phyloP scores from a whole-genome alignment of 2,113 vertebrate species.

The Eulacestoma nigropectus region DNA sequence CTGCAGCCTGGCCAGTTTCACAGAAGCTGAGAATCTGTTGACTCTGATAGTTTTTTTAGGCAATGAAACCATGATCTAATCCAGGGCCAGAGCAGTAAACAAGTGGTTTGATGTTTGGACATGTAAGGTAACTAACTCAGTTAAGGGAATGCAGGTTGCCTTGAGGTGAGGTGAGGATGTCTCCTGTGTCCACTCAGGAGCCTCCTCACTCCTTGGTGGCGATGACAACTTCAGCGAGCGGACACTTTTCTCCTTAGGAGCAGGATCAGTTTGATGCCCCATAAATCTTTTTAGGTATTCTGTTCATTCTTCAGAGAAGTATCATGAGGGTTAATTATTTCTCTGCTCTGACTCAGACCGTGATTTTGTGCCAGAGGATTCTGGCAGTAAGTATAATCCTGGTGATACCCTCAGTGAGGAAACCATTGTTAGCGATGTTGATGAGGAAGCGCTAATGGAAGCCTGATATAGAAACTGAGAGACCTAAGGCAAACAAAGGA shows the following conservation, averaged over 20 bases:
- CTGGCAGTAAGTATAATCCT: conserved; percentile 64
- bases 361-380: conserved; percentile 70
- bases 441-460: conserved; percentile 37
- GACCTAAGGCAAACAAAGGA: conserved; percentile 33
- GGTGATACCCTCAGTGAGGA: conserved; percentile 55
- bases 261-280: not conserved
- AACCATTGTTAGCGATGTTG: conserved; percentile 38
- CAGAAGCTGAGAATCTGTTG: not conserved
- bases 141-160: not conserved
- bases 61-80: conserved; percentile 26
- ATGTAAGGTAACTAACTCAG: not conserved
- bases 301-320: conserved; percentile 50
- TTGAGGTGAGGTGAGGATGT: not conserved
- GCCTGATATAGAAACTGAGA: conserved; percentile 11
- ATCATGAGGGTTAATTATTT: conserved; percentile 70
- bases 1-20: not conserved
- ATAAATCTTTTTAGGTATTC: conserved; percentile 18
- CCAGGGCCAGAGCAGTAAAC: not conserved
- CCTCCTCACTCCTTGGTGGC: not conserved
- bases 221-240: not conserved
- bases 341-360: conserved; percentile 68
- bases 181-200: not conserved
- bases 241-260: not conserved
- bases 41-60: not conserved
- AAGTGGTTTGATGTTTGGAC: conserved; percentile 12